Evolutionary conservation across 2,797 vertebrate genomes (phyloP).

Genomic region (Clarias platycephalus): DNA sequence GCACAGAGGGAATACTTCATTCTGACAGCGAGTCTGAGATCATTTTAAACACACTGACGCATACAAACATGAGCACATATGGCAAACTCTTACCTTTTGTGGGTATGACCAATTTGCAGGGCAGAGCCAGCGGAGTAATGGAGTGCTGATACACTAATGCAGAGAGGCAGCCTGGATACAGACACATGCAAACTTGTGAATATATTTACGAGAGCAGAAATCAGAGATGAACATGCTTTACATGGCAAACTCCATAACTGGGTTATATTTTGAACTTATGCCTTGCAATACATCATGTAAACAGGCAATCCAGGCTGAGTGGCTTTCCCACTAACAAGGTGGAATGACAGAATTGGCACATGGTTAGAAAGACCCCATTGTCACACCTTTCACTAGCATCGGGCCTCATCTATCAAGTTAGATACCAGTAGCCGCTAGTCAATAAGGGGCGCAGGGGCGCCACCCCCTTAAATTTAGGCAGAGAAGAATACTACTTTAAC

Average conservation of each 20-base stretch:
- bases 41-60: conserved; percentile 25
- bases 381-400: not conserved
- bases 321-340: conserved; percentile 6
- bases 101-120: conserved; percentile 95
- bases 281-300: conserved; percentile 27
- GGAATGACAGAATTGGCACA: conserved; percentile 11
- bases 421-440: not conserved
- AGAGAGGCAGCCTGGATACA: conserved; percentile 85
- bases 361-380: conserved; percentile 1
- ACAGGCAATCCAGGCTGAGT: not conserved
- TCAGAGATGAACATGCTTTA: conserved; percentile 41
- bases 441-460: too few species aligned
- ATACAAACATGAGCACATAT: not conserved
- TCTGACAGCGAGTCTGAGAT: conserved; percentile 25
- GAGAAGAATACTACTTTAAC: too few species aligned
- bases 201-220: conserved; percentile 47
- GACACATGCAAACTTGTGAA: conserved; percentile 35
- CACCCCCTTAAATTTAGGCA: too few species aligned
- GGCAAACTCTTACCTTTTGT: conserved; percentile 80
- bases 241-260: conserved; percentile 27
- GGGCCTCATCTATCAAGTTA: conserved; percentile 11
- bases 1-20: conserved; percentile 42
- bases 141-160: conserved; percentile 98
- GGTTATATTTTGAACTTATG: conserved; percentile 25
- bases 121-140: conserved; percentile 93